Conservation (phyloP, 2,888 invertebrate genomes). For the Diadegma fenestrale region DNA sequence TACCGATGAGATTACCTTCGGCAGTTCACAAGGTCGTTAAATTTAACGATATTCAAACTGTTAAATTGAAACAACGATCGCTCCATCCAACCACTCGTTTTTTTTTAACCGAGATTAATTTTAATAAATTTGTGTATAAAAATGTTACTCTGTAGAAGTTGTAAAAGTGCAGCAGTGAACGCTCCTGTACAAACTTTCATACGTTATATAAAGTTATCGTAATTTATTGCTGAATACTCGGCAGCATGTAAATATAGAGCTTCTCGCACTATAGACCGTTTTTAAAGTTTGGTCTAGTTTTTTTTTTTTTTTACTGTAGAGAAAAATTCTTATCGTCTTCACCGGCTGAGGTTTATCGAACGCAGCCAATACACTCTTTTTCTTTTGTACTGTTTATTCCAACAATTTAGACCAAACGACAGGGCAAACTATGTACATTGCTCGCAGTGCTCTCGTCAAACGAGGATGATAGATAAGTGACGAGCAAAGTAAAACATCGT, state of each 20-base stretch:
- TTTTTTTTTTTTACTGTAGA: neutral
- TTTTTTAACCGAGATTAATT: neutral
- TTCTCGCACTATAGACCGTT: neutral
- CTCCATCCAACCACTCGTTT: neutral
- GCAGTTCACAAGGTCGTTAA: conserved; percentile 8
- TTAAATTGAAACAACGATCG: conserved; percentile 8
- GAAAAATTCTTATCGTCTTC: neutral
- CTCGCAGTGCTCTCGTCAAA: conserved; percentile 17
- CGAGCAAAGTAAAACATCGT: conserved; percentile 39
- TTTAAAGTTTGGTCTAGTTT: neutral
- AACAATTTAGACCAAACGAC: neutral
- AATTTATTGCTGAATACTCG: neutral
- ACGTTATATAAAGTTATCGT: neutral
- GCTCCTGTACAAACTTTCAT: neutral
- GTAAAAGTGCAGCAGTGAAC: neutral
- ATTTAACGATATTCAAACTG: conserved; percentile 37
- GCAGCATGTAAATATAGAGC: neutral
- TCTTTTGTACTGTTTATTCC: neutral
- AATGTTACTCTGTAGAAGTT: neutral
- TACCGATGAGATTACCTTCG: conserved; percentile 12
- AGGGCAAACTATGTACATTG: neutral
- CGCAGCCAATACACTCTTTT: neutral
- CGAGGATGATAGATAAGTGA: conserved; percentile 59
- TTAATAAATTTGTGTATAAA: neutral
- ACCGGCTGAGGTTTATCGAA: neutral